These are phyloP conservation scores for Aphrophora alni DNA, from an alignment of 2,888 invertebrate species.

Conservation along the genomic window DNA sequence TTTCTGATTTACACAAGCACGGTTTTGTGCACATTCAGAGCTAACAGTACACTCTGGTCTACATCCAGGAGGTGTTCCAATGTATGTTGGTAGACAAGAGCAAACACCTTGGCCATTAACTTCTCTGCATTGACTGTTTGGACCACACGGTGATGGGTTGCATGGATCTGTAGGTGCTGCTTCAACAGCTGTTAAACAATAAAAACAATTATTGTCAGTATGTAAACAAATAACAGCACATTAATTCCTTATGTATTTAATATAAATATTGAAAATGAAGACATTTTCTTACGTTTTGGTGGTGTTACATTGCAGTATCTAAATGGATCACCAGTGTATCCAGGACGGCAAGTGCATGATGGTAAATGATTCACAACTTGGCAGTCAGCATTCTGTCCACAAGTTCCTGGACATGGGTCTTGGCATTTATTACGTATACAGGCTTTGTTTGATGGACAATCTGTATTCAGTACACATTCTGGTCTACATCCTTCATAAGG, in stretches of 20 bases:
- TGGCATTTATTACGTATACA: constrained; percentile 60
- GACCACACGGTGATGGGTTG: constrained; percentile 84
- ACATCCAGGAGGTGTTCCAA: constrained; percentile 72
- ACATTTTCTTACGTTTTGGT: constrained; percentile 11
- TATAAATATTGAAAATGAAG: too few species aligned
- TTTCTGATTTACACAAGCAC: too few species aligned
- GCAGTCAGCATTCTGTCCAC: constrained; percentile 62
- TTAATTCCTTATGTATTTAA: background rate
- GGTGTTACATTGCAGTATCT: constrained; percentile 54
- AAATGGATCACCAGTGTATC: constrained; percentile 59
- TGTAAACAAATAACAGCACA: background rate
- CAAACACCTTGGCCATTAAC: too few species aligned
- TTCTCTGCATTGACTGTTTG: too few species aligned
- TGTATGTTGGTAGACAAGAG: too few species aligned
- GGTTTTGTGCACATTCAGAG: constrained; percentile 71
- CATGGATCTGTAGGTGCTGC: too few species aligned
- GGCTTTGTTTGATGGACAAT: constrained; percentile 58
- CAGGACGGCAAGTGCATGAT: constrained; percentile 59
- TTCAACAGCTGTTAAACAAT: constrained; percentile 27
- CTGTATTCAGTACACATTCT: constrained; percentile 59
- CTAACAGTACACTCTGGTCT: constrained; percentile 76
- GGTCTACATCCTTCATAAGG: constrained; percentile 66
- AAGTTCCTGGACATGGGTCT: constrained; percentile 62
- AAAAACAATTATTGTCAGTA: too few species aligned
- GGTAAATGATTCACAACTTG: constrained; percentile 62